Evolutionary conservation across 2,888 invertebrate species (phyloP).

Genomic region (Antheraea yamamai): DNA sequence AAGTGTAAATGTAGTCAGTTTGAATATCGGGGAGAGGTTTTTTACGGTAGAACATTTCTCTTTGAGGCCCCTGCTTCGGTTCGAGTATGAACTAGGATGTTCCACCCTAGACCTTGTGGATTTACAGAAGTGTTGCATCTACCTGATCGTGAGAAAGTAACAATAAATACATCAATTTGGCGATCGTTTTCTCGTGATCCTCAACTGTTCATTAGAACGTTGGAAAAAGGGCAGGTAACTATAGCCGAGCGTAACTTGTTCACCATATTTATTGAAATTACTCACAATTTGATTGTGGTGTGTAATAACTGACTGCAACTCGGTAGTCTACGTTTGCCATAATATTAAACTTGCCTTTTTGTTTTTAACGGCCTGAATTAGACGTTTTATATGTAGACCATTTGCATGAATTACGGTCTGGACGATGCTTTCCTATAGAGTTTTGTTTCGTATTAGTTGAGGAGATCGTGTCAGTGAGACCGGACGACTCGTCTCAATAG

Average conservation of each 20-base stretch:
- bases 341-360: conserved; percentile 66
- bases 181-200: conserved; percentile 78
- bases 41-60: not conserved
- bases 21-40: not conserved
- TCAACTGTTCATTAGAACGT: conserved; percentile 77
- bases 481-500: not conserved
- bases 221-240: conserved; percentile 70
- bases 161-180: conserved; percentile 80
- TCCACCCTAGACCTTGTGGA: conserved; percentile 11
- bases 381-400: conserved; percentile 60
- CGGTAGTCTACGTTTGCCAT: conserved; percentile 69
- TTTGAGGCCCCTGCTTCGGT: not conserved
- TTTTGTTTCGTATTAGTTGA: conserved; percentile 2
- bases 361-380: conserved; percentile 68
- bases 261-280: conserved; percentile 77
- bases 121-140: not conserved
- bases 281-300: conserved; percentile 77
- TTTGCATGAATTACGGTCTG: conserved; percentile 35
- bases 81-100: not conserved
- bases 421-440: conserved; percentile 6
- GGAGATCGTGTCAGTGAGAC: not conserved
- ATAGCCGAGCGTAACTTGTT: conserved; percentile 36
- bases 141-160: conserved; percentile 77
- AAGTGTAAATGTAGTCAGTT: not conserved
- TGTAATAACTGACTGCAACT: conserved; percentile 68